Percentiles rank a stretch among this genome's conserved stretches.
Evolutionary conservation across 1,140 invertebrate species (phyloP).

Genomic region (Aphis craccivora): DNA sequence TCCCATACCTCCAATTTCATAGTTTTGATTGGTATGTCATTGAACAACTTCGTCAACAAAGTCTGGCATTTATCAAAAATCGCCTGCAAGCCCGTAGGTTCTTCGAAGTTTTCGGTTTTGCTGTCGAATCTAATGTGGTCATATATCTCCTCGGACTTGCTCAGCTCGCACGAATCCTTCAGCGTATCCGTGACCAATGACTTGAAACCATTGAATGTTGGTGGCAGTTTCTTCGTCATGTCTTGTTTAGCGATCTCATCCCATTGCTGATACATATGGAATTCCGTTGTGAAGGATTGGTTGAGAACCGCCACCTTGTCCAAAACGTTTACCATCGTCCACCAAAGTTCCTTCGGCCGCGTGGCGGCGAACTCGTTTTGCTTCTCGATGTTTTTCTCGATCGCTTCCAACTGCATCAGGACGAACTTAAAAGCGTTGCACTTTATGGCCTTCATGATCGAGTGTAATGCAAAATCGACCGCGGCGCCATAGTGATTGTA

Average conservation of each 20-base stretch:
- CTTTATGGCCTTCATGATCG: background rate
- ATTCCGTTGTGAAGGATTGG: background rate
- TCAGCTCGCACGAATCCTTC: background rate
- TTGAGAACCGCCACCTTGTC: background rate
- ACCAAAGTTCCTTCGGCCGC: background rate
- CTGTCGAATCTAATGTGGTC: background rate
- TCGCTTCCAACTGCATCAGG: background rate
- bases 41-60: background rate
- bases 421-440: background rate
- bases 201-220: background rate
- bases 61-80: background rate
- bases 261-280: background rate
- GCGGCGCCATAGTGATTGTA: background rate
- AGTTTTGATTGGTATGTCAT: background rate
- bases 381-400: background rate
- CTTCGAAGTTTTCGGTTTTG: background rate
- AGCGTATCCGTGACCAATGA: too few relatives aligned
- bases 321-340: background rate
- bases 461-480: background rate
- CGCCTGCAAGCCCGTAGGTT: accelerated
- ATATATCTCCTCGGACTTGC: background rate
- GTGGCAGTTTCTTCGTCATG: background rate
- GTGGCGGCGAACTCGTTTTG: background rate
- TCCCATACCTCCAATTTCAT: background rate
- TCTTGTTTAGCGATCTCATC: too few relatives aligned